Conservation (phyloP, 2,888 invertebrate species). For the Troilus luridus region DNA sequence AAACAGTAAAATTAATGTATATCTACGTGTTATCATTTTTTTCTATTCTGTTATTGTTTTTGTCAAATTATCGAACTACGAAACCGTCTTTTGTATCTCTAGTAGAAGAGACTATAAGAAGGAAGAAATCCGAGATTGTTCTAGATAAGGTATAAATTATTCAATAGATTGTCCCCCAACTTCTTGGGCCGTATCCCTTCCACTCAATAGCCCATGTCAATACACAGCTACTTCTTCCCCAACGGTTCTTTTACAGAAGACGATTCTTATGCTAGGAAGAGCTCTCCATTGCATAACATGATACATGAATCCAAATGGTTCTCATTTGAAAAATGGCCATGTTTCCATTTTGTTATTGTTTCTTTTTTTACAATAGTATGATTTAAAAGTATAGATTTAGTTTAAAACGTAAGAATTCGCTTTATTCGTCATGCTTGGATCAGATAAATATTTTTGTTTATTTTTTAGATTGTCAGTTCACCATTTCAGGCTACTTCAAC, state of each 20-base stretch:
- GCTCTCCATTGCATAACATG: neutral
- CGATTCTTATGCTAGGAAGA: neutral
- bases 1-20: too few species aligned
- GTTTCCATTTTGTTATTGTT: too few species aligned
- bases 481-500: too few species aligned
- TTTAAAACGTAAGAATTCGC: too few species aligned
- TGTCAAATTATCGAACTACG: neutral
- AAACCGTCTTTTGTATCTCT: neutral
- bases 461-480: too few species aligned
- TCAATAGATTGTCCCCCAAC: slow-evolving; percentile 16
- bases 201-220: neutral
- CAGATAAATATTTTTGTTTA: too few species aligned
- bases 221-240: neutral
- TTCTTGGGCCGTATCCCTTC: neutral
- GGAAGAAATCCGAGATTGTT: slow-evolving; percentile 1
- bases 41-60: too few species aligned
- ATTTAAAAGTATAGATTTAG: too few species aligned
- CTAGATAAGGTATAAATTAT: slow-evolving; percentile 35
- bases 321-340: too few species aligned
- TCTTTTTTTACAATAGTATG: too few species aligned
- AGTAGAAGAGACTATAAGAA: neutral
- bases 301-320: neutral
- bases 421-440: too few species aligned
- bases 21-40: too few species aligned
- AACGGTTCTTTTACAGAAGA: neutral